Percentiles rank a stretch among this genome's conserved stretches.
Evolutionary conservation across 1,140 invertebrate genomes (phyloP).

Genomic region (Euwallacea similis): DNA sequence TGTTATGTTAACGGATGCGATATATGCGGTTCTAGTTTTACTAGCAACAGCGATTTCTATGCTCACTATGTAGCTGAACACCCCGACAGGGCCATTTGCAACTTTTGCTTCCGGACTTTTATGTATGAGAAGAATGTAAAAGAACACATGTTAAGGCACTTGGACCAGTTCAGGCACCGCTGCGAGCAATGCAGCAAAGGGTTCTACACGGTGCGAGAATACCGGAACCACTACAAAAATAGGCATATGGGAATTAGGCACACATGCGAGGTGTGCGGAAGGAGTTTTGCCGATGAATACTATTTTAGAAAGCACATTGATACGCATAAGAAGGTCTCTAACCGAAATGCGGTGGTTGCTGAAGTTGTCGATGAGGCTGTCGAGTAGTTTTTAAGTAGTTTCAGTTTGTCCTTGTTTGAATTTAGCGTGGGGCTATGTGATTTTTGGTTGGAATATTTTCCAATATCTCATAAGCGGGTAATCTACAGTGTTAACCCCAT

Average conservation of each 20-base stretch:
- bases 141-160: slow-evolving; percentile 51
- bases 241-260: slow-evolving; percentile 54
- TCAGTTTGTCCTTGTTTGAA: no score
- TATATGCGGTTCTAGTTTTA: slow-evolving; percentile 44
- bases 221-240: slow-evolving; percentile 54
- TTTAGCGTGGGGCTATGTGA: no score
- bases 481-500: no score
- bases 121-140: slow-evolving; percentile 55
- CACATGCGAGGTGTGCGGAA: slow-evolving; percentile 60
- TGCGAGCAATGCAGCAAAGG: slow-evolving; percentile 53
- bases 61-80: slow-evolving; percentile 47
- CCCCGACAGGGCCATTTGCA: slow-evolving; percentile 51
- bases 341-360: neutral
- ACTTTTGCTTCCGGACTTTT: slow-evolving; percentile 53
- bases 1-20: slow-evolving; percentile 52
- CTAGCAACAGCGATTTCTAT: slow-evolving; percentile 47
- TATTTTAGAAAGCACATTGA: slow-evolving; percentile 63
- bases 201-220: slow-evolving; percentile 52
- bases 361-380: neutral
- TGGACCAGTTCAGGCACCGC: slow-evolving; percentile 52
- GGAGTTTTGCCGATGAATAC: slow-evolving; percentile 63
- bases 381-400: no score
- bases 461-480: no score
- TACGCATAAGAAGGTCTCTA: slow-evolving; percentile 53
- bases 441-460: no score